Evolutionary conservation across 2,888 invertebrate genomes (phyloP).

Genomic region (Zeuzera pyrina): DNA sequence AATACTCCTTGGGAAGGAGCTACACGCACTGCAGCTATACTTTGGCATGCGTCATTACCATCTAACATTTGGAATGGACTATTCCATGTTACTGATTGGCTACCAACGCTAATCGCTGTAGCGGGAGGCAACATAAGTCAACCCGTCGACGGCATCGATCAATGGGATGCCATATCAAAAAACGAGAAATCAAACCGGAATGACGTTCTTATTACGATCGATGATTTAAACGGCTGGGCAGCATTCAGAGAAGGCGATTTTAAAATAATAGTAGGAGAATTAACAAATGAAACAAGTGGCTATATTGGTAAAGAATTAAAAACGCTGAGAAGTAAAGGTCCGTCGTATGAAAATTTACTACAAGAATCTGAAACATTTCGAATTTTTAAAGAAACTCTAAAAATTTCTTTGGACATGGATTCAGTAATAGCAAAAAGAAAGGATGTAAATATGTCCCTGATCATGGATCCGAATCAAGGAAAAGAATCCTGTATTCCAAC

Average conservation of each 20-base stretch:
- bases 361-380: conserved; percentile 25
- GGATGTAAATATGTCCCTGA: conserved; percentile 14
- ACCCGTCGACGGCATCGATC: conserved; percentile 75
- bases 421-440: conserved; percentile 23
- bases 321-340: conserved; percentile 17
- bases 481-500: conserved; percentile 29
- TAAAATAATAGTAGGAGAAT: conserved; percentile 35
- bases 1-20: conserved; percentile 87
- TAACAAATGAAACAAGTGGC: conserved; percentile 18
- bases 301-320: conserved; percentile 26
- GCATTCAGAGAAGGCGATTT: conserved; percentile 35
- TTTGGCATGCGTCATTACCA: conserved; percentile 71
- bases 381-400: conserved; percentile 29
- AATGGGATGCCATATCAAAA: conserved; percentile 72
- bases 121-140: conserved; percentile 28
- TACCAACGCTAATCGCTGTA: conserved; percentile 76
- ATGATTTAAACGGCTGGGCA: conserved; percentile 44
- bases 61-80: conserved; percentile 66
- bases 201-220: conserved; percentile 69
- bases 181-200: conserved; percentile 42
- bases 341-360: conserved; percentile 27
- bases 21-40: conserved; percentile 77
- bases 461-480: conserved; percentile 3
- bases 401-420: conserved; percentile 21
- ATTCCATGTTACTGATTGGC: conserved; percentile 84